phyloP scores from a whole-genome alignment of 2,888 invertebrate species.

The Nomada goodeniana region DNA sequence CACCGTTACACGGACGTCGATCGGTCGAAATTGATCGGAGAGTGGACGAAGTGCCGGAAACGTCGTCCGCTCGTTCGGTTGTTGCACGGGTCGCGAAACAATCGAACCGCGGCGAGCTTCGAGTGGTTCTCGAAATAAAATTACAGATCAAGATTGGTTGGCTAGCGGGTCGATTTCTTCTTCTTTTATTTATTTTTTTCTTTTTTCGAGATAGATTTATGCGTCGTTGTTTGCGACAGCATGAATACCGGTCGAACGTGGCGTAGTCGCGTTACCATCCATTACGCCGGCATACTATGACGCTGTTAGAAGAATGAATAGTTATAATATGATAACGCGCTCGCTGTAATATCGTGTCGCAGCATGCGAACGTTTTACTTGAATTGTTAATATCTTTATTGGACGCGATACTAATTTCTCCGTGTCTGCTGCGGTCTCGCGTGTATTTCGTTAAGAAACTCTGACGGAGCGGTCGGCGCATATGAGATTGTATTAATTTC shows the following conservation, averaged over 20 bases:
- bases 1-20: slow-evolving; percentile 49
- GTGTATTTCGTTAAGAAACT: too few species aligned
- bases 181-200: slow-evolving; percentile 25
- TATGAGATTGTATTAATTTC: too few species aligned
- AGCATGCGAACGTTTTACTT: too few species aligned
- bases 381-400: too few species aligned
- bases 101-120: slow-evolving; percentile 23
- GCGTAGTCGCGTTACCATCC: slow-evolving; percentile 15
- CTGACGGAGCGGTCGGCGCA: too few species aligned
- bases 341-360: too few species aligned
- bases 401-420: too few species aligned
- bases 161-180: slow-evolving; percentile 12
- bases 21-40: slow-evolving; percentile 41
- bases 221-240: slow-evolving; percentile 11
- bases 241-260: slow-evolving; percentile 27
- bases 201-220: slow-evolving; percentile 43
- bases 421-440: too few species aligned
- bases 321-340: neutral
- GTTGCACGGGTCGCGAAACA: slow-evolving; percentile 28
- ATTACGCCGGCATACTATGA: neutral
- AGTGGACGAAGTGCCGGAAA: slow-evolving; percentile 43
- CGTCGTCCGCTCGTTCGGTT: slow-evolving; percentile 29
- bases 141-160: slow-evolving; percentile 51
- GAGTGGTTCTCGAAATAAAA: slow-evolving; percentile 31
- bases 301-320: neutral